Base-by-base conservation (phyloP, 2,888 invertebrate species). In the Helobdella robusta region DNA sequence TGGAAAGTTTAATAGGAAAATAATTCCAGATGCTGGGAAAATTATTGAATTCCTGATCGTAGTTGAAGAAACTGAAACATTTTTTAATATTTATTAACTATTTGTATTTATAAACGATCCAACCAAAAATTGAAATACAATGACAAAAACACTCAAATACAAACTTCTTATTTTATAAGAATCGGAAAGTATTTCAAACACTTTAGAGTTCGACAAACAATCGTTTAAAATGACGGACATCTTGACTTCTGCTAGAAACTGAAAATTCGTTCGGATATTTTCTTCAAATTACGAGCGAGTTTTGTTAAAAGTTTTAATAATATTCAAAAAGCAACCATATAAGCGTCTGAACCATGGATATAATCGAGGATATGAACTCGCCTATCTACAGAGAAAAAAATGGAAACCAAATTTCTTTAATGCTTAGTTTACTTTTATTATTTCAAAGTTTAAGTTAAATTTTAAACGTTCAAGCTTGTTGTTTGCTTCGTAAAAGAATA, bases 1-100 rank as follows among this genome's bases (percentile, higher is more conserved):
- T n/a, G n/a, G n/a, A n/a, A n/a, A n/a, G n/a, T n/a, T n/a, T n/a
- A n/a, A n/a, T n/a, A n/a, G n/a, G n/a, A n/a, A 56, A 25, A 56
- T 56, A 32, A 56, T 28, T 56, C 56, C 56, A 11, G 56, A 56
- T 30, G 56, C 56, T n/a, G 56, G 56, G 8, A 56, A 56, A 30
- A 56, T 56, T n/a, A 56, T 30, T 2, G 56, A 56, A 30, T 56
- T 56, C 32, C 28, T 56, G 8, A 56, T 11, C n/a, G 56, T 56
- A 8, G 56, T 30, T 25, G 28, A 1, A 6, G 56, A 56, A 25
- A 28, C 56, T 56, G 20, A 5, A 56, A 56, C 28, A 4, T 28
- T 25, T 25, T n/a, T n/a, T n/a, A n/a, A n/a, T n/a, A n/a, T n/a
- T n/a, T n/a, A n/a, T n/a, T n/a, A n/a, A n/a, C n/a, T n/a, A n/a